Base-by-base conservation (phyloP, 2,888 invertebrate species). In the Blastobasis adustella region DNA sequence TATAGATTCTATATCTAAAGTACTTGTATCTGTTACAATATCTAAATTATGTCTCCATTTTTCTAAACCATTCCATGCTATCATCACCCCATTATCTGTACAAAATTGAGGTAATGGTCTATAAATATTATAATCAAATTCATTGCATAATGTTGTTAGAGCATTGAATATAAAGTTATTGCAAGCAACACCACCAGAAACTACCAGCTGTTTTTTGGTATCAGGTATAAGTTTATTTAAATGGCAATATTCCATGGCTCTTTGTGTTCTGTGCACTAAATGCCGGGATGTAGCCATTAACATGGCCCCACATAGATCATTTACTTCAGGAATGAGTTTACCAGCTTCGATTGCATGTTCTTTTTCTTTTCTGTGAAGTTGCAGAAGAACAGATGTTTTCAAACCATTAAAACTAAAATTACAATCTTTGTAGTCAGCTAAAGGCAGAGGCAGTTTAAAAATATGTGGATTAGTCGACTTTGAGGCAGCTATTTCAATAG, bases 51-150 rank as follows among this genome's bases (percentile, higher is more conserved):
- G 78, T 55, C 66, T 79, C 88, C 92, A 93, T 77, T 93, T 94
- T 79, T 98, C 98, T 50, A 97, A 89, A 4, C 97, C 98, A 89
- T 98, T 98, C 98, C 99, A 99, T 39, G 99, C 99, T 69, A 99
- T 97, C 99, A 99, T 99, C 38, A 98, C 92, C 23, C 99, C 99
- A 90, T 99, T 99, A 79, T 99, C 99, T 0, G 97, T 98, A 76
- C 99, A 99, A 43, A 98, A 90, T 65, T 92, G 91, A 42, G 94
- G 93, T 1, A 94, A 92, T 6, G 98, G 98, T 59, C 95, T 91
- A 51, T 91, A 90, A 42, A 96, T 86, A 66, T 86, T 82, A 70
- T 92, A 96, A 9, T 89, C 90, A 66, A 90, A 89, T 61, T 92
- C 90, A 51, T 90, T 70, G 66, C 96, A 95, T 53, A 98, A 74